Conservation (phyloP, 1,140 invertebrate species). For the Caerostris darwini region DNA sequence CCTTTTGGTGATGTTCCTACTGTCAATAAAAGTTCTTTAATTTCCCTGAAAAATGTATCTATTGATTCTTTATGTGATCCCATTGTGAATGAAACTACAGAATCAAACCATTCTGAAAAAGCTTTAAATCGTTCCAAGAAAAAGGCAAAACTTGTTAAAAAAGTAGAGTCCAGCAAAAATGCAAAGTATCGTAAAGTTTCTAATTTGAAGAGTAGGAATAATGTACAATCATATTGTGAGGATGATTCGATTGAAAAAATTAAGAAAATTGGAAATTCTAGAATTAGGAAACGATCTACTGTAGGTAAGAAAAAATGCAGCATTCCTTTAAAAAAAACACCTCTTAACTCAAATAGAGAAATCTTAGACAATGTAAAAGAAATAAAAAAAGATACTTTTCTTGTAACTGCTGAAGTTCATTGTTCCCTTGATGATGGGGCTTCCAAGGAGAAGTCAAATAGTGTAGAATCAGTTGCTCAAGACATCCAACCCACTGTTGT, state of each 20-base stretch:
- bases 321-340: background rate
- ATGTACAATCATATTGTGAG: background rate
- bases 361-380: background rate
- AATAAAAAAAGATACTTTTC: conserved; percentile 11
- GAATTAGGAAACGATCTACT: background rate
- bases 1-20: too few species aligned
- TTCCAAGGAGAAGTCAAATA: background rate
- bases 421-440: background rate
- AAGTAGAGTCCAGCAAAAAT: background rate
- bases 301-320: background rate
- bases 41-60: too few species aligned
- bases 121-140: background rate
- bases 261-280: background rate
- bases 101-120: background rate
- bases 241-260: background rate
- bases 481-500: background rate
- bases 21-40: too few species aligned
- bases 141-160: background rate
- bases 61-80: background rate
- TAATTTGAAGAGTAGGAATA: background rate
- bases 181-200: background rate
- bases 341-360: background rate
- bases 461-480: background rate
- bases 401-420: conserved; percentile 43
- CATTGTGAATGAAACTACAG: background rate